These are phyloP conservation scores for Saccopteryx leptura DNA, from an alignment of 2,113 vertebrate species.

Conservation along the genomic window DNA sequence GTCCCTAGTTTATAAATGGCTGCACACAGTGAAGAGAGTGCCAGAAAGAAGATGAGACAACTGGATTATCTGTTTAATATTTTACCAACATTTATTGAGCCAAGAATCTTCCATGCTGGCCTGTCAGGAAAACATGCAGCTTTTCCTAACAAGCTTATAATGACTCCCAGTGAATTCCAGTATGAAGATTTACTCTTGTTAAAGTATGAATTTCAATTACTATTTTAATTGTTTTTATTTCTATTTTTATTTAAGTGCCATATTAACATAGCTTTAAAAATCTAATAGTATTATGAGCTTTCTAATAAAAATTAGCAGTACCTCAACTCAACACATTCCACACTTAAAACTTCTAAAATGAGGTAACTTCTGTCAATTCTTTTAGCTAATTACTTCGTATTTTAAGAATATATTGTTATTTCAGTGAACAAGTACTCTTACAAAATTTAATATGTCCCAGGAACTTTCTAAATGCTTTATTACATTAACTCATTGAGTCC, in stretches of 20 bases:
- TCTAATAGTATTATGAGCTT: neutral
- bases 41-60: neutral
- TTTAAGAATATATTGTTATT: neutral
- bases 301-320: neutral
- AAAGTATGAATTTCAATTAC: constrained; percentile 7
- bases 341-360: constrained; percentile 22
- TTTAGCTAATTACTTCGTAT: neutral
- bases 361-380: neutral
- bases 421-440: neutral
- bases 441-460: neutral
- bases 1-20: neutral
- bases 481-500: neutral
- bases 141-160: neutral
- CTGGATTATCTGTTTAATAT: neutral
- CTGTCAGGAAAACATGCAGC: neutral
- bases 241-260: neutral
- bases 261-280: neutral
- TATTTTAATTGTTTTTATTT: constrained; percentile 45
- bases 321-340: neutral
- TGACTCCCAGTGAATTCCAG: neutral
- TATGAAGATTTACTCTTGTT: neutral
- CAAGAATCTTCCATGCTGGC: neutral
- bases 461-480: neutral
- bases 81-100: neutral
- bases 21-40: neutral